Percentiles rank a stretch among this genome's conserved stretches.
Conservation (phyloP, 2,113 vertebrate genomes). For the Spea bombifrons region DNA sequence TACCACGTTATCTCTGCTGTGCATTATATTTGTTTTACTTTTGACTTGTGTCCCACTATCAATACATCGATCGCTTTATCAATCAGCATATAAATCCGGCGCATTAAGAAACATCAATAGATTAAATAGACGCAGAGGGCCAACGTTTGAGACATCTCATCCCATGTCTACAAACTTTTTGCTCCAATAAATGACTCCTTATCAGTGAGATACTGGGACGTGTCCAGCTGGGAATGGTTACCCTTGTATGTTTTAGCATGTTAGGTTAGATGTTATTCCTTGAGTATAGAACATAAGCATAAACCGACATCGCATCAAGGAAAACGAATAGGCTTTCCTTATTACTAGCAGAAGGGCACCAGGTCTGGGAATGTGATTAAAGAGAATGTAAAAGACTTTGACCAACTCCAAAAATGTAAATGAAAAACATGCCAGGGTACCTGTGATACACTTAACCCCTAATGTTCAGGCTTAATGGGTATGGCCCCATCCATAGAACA, state of each 20-base stretch:
- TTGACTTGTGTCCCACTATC: no score
- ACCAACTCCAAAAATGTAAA: slow-evolving; percentile 23
- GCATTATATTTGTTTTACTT: no score
- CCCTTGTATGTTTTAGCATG: neutral
- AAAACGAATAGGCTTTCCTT: slow-evolving; percentile 17
- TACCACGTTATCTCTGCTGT: no score
- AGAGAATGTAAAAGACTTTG: slow-evolving; percentile 7
- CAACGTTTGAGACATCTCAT: no score
- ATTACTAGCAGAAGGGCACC: slow-evolving; percentile 24
- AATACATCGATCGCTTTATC: no score
- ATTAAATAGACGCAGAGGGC: no score
- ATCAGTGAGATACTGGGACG: neutral
- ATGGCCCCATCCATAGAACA: no score
- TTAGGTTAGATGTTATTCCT: neutral
- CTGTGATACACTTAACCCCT: slow-evolving; percentile 8
- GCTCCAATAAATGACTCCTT: neutral
- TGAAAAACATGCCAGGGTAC: slow-evolving; percentile 28
- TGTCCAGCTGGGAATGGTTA: neutral
- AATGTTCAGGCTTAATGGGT: no score
- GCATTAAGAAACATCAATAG: no score
- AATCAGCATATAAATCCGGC: no score
- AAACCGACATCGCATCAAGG: slow-evolving; percentile 10
- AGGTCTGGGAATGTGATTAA: slow-evolving; percentile 18
- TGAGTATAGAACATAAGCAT: slow-evolving; percentile 3
- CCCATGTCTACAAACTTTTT: no score